phyloP scores from a whole-genome alignment of 30 jellyfish, hydroid and myxozoan genomes.

The Pelagia noctiluca region DNA sequence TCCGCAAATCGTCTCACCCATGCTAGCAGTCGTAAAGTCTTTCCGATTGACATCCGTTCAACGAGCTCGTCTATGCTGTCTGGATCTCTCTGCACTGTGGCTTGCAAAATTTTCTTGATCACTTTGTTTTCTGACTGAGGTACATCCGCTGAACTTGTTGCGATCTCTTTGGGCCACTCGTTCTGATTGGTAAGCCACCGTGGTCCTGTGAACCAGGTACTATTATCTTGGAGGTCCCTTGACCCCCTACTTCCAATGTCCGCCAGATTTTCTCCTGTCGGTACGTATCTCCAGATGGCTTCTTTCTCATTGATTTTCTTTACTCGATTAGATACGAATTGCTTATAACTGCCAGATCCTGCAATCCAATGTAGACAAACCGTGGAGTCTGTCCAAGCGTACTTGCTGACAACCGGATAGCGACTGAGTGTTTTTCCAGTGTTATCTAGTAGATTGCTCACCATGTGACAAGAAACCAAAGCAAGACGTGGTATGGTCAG shows the following conservation, averaged over 20 bases:
- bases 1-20: conserved; percentile 13
- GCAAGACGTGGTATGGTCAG: conserved; percentile 47
- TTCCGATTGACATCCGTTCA: neutral
- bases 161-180: neutral
- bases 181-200: neutral
- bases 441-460: conserved; percentile 34
- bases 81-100: neutral
- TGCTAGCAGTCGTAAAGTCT: neutral
- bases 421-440: neutral
- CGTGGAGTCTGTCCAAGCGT: conserved; percentile 54
- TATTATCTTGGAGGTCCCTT: neutral
- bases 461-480: conserved; percentile 37
- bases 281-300: conserved; percentile 48
- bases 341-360: conserved; percentile 15
- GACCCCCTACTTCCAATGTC: conserved; percentile 50
- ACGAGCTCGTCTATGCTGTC: conserved; percentile 2
- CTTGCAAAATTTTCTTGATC: neutral
- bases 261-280: conserved; percentile 28
- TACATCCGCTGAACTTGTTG: neutral
- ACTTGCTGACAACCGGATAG: conserved; percentile 16
- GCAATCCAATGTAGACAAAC: conserved; percentile 36
- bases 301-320: conserved; percentile 35
- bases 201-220: conserved; percentile 12
- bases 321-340: conserved; percentile 31
- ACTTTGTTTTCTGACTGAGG: neutral